Conservation (phyloP, 2,797 vertebrate species). For the Xerus rutilus region DNA sequence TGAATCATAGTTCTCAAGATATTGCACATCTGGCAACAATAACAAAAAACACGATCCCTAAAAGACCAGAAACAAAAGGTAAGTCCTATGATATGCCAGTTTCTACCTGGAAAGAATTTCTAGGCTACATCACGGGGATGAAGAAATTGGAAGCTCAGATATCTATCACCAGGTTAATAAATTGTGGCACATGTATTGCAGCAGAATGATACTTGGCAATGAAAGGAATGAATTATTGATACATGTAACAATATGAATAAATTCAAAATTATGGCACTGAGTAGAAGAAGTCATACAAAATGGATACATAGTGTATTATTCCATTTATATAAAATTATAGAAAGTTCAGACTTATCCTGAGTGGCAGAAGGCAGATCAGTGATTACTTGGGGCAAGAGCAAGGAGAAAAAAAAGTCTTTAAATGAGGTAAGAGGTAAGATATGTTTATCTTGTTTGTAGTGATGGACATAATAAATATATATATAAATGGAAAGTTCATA, state of each 20-base stretch:
- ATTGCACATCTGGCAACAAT: background rate
- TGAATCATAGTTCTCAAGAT: background rate
- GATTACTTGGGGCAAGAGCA: background rate
- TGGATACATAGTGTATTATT: background rate
- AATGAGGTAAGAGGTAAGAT: background rate
- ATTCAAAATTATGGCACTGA: background rate
- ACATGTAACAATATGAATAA: background rate
- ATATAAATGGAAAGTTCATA: background rate
- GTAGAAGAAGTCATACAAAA: background rate
- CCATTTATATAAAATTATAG: background rate
- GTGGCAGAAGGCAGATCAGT: background rate
- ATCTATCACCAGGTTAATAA: background rate
- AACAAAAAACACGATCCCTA: background rate
- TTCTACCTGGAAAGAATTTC: background rate
- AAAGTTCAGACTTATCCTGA: background rate
- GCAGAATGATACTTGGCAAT: background rate
- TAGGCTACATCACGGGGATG: background rate
- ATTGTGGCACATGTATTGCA: too few species aligned
- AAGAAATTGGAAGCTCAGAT: background rate
- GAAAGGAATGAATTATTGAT: background rate
- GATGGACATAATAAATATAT: background rate
- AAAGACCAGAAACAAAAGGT: background rate
- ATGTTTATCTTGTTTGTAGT: background rate
- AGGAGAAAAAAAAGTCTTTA: background rate
- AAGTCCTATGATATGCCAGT: background rate